Conservation (phyloP, 2,113 vertebrate species). For the Entomyzon cyanotis region DNA sequence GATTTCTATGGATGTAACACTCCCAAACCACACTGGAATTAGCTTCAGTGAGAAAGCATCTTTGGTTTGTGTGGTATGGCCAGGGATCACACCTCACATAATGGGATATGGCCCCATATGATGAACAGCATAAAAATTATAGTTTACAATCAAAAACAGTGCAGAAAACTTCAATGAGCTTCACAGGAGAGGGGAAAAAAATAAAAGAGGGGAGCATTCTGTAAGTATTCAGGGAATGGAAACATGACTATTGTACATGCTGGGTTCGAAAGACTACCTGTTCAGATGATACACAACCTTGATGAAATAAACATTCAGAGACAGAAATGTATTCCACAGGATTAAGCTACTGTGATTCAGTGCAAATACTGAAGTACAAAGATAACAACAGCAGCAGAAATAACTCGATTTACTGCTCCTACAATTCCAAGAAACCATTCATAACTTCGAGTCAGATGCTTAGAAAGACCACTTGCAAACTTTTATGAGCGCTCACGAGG, state of each 20-base stretch:
- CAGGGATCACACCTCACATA: neutral
- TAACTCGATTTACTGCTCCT: neutral
- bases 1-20: neutral
- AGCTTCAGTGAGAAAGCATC: neutral
- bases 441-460: neutral
- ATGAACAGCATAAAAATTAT: neutral
- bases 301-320: neutral
- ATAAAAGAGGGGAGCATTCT: neutral
- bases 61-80: neutral
- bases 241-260: neutral
- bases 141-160: neutral
- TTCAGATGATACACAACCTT: neutral
- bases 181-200: accelerated
- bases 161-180: neutral
- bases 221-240: neutral
- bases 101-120: neutral
- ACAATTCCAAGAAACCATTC: neutral
- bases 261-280: neutral
- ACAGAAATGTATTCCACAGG: neutral
- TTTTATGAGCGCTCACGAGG: neutral
- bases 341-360: neutral
- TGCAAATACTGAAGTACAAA: neutral
- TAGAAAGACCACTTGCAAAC: neutral
- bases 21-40: neutral
- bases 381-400: neutral